Conservation (phyloP, 2,888 invertebrate species). For the Papilio elwesi region DNA sequence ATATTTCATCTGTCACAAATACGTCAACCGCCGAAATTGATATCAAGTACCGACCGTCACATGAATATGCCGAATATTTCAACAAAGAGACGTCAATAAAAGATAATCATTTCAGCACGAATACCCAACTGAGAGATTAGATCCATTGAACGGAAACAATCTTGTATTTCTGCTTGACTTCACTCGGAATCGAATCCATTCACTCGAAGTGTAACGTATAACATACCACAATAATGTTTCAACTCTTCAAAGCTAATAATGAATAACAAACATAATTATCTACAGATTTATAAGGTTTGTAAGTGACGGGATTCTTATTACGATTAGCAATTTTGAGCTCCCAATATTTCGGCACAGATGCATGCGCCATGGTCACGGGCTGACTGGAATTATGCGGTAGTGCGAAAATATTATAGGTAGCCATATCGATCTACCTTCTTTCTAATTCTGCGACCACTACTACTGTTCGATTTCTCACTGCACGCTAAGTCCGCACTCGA, state of each 20-base stretch:
- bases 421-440: no score
- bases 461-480: no score
- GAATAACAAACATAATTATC: neutral
- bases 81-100: slow-evolving; percentile 78
- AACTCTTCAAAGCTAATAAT: slow-evolving; percentile 35
- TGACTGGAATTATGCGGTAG: no score
- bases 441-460: no score
- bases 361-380: no score
- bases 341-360: no score
- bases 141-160: slow-evolving; percentile 80
- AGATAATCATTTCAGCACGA: slow-evolving; percentile 78
- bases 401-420: no score
- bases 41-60: slow-evolving; percentile 41
- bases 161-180: slow-evolving; percentile 79
- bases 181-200: slow-evolving; percentile 61
- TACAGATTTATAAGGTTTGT: no score
- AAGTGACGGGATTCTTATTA: no score
- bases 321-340: no score
- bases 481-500: no score
- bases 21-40: slow-evolving; percentile 30
- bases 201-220: slow-evolving; percentile 61
- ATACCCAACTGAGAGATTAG: slow-evolving; percentile 80
- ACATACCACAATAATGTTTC: slow-evolving; percentile 51
- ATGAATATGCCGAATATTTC: slow-evolving; percentile 68
- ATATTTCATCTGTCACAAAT: neutral